A percentile compares a stretch with the other conserved stretches of the same genome.
These are phyloP conservation scores for Drosophila murphyi DNA, from an alignment of 1,140 invertebrate genomes.

Conservation along the genomic window DNA sequence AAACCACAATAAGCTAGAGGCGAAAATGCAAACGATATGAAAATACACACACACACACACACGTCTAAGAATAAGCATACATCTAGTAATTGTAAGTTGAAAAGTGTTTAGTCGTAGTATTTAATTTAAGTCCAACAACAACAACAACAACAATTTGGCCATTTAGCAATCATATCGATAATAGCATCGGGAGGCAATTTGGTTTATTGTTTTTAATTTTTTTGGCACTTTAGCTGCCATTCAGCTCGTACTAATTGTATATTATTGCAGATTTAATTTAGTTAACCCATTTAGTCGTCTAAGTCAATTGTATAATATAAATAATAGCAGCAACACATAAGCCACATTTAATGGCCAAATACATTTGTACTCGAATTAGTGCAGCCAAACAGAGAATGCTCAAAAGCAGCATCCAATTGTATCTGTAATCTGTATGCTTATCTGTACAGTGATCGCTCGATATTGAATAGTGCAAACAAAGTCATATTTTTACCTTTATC, in stretches of 20 bases:
- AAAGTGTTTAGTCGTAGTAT: neutral
- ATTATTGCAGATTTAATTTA: slow-evolving; percentile 15
- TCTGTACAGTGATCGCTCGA: no score
- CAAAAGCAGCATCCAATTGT: no score
- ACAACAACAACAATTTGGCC: slow-evolving; percentile 1
- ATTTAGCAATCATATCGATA: slow-evolving; percentile 32
- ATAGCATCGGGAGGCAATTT: slow-evolving; percentile 40
- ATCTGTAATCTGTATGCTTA: no score
- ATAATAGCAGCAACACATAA: neutral
- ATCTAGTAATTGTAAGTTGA: slow-evolving; percentile 14
- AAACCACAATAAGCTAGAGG: slow-evolving; percentile 3
- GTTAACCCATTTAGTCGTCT: neutral
- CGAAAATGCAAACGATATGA: slow-evolving; percentile 13
- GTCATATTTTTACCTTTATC: no score
- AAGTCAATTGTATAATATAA: neutral
- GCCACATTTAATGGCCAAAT: neutral
- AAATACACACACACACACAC: neutral
- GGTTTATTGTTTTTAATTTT: neutral
- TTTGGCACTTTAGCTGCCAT: slow-evolving; percentile 9
- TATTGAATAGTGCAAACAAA: no score
- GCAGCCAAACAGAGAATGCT: neutral
- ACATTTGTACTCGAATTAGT: neutral
- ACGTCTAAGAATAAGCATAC: slow-evolving; percentile 20
- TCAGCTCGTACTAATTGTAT: slow-evolving; percentile 20
- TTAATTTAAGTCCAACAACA: slow-evolving; percentile 5